These are phyloP conservation scores for Trochalopteron elliotii DNA, from an alignment of 2,113 vertebrate genomes.

Conservation along the genomic window DNA sequence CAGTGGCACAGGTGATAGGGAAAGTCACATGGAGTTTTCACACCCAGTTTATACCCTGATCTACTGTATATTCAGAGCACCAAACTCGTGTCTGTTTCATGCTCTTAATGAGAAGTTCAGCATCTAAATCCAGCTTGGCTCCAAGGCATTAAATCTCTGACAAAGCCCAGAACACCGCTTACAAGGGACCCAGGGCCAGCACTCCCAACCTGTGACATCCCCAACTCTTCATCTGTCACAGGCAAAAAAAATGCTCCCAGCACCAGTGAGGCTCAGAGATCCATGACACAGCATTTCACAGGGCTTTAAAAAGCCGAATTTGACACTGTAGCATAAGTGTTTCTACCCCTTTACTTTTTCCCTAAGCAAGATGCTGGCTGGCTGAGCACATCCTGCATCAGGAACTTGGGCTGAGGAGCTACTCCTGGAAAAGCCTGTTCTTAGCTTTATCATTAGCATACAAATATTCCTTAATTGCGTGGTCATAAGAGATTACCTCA, in stretches of 20 bases:
- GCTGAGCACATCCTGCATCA: neutral
- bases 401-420: neutral
- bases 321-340: neutral
- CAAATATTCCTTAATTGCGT: conserved; percentile 50
- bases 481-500: conserved; percentile 12
- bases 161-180: neutral
- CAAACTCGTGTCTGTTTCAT: neutral
- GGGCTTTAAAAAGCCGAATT: neutral
- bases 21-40: neutral
- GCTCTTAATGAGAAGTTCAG: neutral
- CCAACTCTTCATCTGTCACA: neutral
- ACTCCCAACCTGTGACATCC: neutral
- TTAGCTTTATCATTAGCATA: conserved; percentile 1
- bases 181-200: neutral
- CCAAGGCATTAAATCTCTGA: neutral
- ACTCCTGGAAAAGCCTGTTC: neutral
- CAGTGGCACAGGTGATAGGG: neutral
- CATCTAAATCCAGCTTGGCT: neutral
- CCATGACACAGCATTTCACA: neutral
- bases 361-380: neutral
- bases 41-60: neutral
- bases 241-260: neutral
- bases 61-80: neutral
- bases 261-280: neutral
- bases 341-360: neutral